Base-by-base conservation (phyloP, 2,888 invertebrate genomes). In the Odontomyia ornata region DNA sequence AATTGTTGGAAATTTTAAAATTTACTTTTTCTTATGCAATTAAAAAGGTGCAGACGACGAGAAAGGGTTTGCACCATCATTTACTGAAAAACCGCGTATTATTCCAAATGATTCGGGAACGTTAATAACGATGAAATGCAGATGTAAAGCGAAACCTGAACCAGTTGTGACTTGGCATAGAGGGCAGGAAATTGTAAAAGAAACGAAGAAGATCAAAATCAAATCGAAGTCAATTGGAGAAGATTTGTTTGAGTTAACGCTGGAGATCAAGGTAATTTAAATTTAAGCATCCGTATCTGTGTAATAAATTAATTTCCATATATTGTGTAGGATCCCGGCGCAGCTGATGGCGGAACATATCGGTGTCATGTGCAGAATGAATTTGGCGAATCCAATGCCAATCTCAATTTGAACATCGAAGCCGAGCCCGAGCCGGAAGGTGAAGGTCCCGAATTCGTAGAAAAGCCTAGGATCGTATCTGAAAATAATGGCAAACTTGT, bases 41-140 rank as follows among this genome's bases (percentile, higher is more conserved):
- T n/a, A n/a, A n/a, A 65, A 18, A 96, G 95, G 95, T 91, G 94
- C 95, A 87, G 95, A 95, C 88, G 95, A 95, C 88, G 95, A 94
- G 82, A 85, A 86, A 85, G 97, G 96, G 86, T 95, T 95, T 89
- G 95, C 97, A 82, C 99, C 99, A 81, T 95, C 97, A 79, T 99
- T 99, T 89, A 92, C 97, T 85, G 98, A 98, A 89, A 99, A 99
- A 90, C 99, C 99, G 81, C 93, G 95, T 88, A 99, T 99, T 88
- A 97, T 98, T 89, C 99, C 99, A 86, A 97, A 98, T 89, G 97
- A 97, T 87, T 95, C 94, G 85, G 98, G 98, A 83, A 97, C 98
- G 82, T 91, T 98, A 83, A 97, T 99, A 83, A 94, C 96, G 80
- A 97, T 99, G 95, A 95, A 97, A 88, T 98, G 98, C 89, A 93